Evolutionary conservation across 2,113 vertebrate genomes (phyloP), one percentile per base, ranked within the genome.

Genomic region (Thamnophis sirtalis): DNA sequence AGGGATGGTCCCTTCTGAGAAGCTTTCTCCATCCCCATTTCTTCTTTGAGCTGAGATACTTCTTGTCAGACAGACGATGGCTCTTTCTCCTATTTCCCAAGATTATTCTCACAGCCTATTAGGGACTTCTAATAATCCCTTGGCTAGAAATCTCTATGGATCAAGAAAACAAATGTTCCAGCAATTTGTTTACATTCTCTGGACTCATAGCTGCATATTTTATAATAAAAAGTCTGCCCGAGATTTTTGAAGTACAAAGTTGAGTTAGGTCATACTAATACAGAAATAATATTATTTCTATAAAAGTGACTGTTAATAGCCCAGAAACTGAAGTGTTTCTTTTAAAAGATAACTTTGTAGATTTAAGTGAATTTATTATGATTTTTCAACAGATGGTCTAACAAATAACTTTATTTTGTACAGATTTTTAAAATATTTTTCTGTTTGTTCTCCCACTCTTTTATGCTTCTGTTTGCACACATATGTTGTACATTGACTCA

Each of bases 381-480:
- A 80, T 80, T 80, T 86, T 91, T 91, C 86, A 86, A 91, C 55
- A 91, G 84, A 91, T 60, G 84, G 84, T 13, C 55, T 51, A 85
- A 55, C 90, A 91, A 86, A 91, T 91, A 86, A 84, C 84, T 56
- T 38, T 26, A 86, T 84, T 91, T 48, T 91, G 90, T 21, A 86
- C 55, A 91, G 84, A 60, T 58, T 50, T 91, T 86, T 51, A 86
- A 56, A 91, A 94, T 88, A 92, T 93, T 87, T 86, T 85, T 93
- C 90, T 86, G 1, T 73, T 13, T 48, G 6, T 8, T 88, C 58
- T 43, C 56, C 80, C 9, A n/a, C 21, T 51, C 11, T 87, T 84
- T 88, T 86, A 93, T 80, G n/a, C 49, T 96, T 89, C 91, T 92
- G 92, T 95, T 86, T 89, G 89, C 85, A 86, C 58, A 92, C 93